Evolutionary conservation across 2,113 vertebrate species (phyloP).

Genomic region (Heterotis niloticus): DNA sequence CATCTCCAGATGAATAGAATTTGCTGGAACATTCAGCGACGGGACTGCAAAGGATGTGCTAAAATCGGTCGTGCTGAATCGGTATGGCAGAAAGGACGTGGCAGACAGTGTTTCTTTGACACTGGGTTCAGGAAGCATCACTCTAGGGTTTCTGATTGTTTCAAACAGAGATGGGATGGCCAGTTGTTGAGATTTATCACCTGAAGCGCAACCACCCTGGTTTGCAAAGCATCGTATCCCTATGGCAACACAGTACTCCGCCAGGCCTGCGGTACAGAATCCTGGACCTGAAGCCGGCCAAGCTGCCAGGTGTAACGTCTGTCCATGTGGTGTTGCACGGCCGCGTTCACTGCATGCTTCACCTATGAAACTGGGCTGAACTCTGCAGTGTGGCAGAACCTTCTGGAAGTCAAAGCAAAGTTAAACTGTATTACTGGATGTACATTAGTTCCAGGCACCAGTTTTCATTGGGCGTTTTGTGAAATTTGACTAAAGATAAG

Average conservation of each 20-base stretch:
- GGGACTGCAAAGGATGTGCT: constrained; percentile 57
- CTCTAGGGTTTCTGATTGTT: constrained; percentile 46
- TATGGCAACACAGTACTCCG: neutral
- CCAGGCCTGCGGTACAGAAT: neutral
- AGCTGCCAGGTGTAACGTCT: neutral
- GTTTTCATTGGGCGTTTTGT: no score
- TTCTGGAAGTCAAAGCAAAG: neutral
- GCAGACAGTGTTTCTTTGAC: constrained; percentile 63
- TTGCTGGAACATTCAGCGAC: constrained; percentile 55
- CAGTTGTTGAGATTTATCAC: constrained; percentile 62
- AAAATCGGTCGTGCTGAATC: constrained; percentile 51
- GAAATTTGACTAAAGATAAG: no score
- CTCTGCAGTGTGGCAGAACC: neutral
- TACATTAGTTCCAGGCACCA: no score
- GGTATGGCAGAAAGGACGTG: constrained; percentile 60
- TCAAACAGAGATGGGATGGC: constrained; percentile 47
- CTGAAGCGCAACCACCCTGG: constrained; percentile 42
- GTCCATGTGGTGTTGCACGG: neutral
- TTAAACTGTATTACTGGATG: no score
- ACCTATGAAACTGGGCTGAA: neutral
- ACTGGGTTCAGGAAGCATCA: constrained; percentile 44
- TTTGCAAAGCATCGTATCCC: constrained; percentile 20
- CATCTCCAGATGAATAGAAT: constrained; percentile 58
- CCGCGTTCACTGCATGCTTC: neutral
- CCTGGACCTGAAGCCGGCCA: neutral